Percentiles rank a stretch among this genome's conserved stretches.
These are phyloP conservation scores for Drosophila colorata DNA, from an alignment of 2,888 invertebrate genomes.

Conservation along the genomic window DNA sequence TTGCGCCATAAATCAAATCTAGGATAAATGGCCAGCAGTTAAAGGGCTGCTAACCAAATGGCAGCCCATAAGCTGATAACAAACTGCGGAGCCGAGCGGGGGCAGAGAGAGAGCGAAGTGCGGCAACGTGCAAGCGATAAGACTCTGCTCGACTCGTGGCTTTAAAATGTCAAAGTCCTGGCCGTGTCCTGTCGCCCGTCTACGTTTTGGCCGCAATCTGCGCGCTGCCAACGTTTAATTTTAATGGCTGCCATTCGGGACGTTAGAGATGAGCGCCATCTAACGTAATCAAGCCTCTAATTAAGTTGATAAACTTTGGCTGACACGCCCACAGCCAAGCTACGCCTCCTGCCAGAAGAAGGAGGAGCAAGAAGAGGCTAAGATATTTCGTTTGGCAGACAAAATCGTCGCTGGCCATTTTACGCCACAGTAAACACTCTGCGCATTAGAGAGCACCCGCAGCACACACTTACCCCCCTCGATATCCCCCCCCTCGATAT, in stretches of 20 bases:
- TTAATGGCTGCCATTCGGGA: constrained; percentile 55
- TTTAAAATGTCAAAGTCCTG: constrained; percentile 73
- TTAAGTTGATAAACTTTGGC: constrained; percentile 77
- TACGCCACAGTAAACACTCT: constrained; percentile 65
- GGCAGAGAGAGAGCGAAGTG: too few relatives aligned
- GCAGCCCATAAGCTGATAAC: constrained; percentile 79
- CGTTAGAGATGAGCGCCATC: constrained; percentile 53
- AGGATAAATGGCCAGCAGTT: constrained; percentile 77
- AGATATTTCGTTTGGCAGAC: constrained; percentile 53
- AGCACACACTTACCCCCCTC: neutral
- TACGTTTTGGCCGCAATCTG: constrained; percentile 34
- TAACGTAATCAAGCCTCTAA: constrained; percentile 79
- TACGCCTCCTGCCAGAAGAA: neutral
- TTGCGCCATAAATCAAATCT: constrained; percentile 78
- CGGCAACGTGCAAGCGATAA: constrained; percentile 58
- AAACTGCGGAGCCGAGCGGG: constrained; percentile 27
- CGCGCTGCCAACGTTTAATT: constrained; percentile 61
- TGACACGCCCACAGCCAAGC: constrained; percentile 44
- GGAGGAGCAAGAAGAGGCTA: constrained; percentile 19
- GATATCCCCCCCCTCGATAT: too few relatives aligned
- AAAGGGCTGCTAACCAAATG: constrained; percentile 80
- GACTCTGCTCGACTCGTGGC: constrained; percentile 39
- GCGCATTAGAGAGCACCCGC: constrained; percentile 21
- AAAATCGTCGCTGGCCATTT: constrained; percentile 71
- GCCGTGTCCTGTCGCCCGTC: constrained; percentile 28